phyloP scores from a whole-genome alignment of 2,888 invertebrate genomes.

The Caenorhabditis wallacei region DNA sequence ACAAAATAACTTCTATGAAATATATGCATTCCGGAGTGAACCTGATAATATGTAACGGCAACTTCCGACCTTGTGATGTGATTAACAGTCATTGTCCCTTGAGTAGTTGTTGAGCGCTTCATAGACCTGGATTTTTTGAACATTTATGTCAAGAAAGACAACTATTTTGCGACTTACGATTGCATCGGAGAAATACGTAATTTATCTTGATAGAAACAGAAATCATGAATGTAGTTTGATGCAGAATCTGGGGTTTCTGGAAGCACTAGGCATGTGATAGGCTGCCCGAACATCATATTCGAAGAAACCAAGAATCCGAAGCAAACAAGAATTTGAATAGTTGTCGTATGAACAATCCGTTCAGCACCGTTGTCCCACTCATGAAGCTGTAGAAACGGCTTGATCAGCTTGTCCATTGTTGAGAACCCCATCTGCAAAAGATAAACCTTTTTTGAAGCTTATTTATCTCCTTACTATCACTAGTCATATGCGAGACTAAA shows the following conservation, averaged over 20 bases:
- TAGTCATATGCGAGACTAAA: no score
- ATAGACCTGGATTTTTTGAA: neutral
- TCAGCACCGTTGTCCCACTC: conserved; percentile 63
- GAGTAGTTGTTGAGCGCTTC: neutral
- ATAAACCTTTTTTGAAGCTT: no score
- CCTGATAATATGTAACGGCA: conserved; percentile 50
- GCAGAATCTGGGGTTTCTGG: conserved; percentile 59
- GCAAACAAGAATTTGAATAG: conserved; percentile 52
- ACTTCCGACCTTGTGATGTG: neutral
- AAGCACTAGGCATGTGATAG: conserved; percentile 52
- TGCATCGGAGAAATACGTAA: conserved; percentile 27
- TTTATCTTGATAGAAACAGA: conserved; percentile 68
- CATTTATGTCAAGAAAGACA: neutral
- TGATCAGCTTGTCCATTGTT: conserved; percentile 30
- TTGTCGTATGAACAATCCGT: conserved; percentile 54
- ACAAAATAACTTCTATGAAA: neutral
- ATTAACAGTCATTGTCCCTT: conserved; percentile 24
- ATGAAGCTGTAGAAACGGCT: conserved; percentile 53
- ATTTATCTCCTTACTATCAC: no score
- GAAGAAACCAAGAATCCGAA: conserved; percentile 47
- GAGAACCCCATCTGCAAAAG: conserved; percentile 51
- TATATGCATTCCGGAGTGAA: neutral
- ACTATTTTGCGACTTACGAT: neutral
- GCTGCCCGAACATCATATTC: conserved; percentile 60
- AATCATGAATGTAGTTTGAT: conserved; percentile 61